Evolutionary conservation across 2,797 vertebrate genomes (phyloP), one percentile per base, ranked within the genome.

Genomic region (Sorex maritimensis): DNA sequence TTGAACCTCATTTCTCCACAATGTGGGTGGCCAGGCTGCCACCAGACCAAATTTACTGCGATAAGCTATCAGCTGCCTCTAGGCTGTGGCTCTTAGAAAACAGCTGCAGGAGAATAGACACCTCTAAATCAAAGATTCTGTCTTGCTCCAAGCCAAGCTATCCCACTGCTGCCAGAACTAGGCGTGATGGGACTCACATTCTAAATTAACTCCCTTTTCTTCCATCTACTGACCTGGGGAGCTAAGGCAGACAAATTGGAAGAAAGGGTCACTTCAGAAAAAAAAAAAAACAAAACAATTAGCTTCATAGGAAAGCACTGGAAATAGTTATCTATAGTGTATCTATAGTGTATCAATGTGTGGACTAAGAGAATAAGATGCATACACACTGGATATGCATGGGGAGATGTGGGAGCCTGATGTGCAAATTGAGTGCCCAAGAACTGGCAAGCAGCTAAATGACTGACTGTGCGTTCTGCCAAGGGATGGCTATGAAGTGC

Each of bases 1-100:
- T 3, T 80, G 77, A 95, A 95, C 86, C 88, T 86, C 26, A 24
- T 75, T 97, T 72, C 92, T 96, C 86, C 49, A 74, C n/a, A 65
- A 75, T 4, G 46, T 44, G 67, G 46, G 90, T 5, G 68, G 63
- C 79, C 63, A 87, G 74, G 5, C 85, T 78, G 88, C 68, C 80
- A 86, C 75, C 9, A 10, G 1, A 15, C 82, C 87, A 81, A 69
- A 58, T 78, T 41, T 52, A 21, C 90, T 1, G 0, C 79, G 71
- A 88, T 58, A 72, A 77, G 86, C 69, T 65, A 65, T 44, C 8
- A 1, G 38, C 75, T 8, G 78, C 79, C 71, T 80, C 80, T 21
- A 8, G 13, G 69, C 87, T 19, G 6, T 1, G 34, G 34, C 41
- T 58, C 92, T 90, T 46, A 58, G 85, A 79, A 55, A 83, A 58